Evolutionary conservation across 2,888 invertebrate species (phyloP).

Genomic region (Synergus itoensis): DNA sequence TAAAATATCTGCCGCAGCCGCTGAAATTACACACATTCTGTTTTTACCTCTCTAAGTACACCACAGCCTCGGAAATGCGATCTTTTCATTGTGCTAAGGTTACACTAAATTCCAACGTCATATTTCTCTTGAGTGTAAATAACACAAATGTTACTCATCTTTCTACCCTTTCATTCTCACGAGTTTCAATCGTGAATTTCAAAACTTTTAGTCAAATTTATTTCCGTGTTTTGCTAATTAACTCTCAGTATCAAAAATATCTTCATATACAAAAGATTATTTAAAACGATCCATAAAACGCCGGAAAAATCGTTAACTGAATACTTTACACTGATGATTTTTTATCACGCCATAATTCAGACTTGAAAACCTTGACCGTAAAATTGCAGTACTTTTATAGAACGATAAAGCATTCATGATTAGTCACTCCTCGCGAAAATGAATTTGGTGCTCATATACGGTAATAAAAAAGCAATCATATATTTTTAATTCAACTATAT

Average conservation of each 20-base stretch:
- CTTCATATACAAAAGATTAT: slow-evolving; percentile 9
- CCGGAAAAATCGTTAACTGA: background rate
- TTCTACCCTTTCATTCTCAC: slow-evolving; percentile 1
- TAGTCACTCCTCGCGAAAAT: slow-evolving; percentile 6
- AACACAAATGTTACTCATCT: slow-evolving; percentile 10
- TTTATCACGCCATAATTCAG: slow-evolving; percentile 1
- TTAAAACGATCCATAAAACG: slow-evolving; percentile 24
- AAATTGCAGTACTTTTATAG: slow-evolving; percentile 5
- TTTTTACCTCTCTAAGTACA: slow-evolving; percentile 9
- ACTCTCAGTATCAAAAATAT: background rate
- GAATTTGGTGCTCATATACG: background rate
- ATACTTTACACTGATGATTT: background rate
- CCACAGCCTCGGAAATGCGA: slow-evolving; percentile 17
- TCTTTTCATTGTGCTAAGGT: slow-evolving; percentile 24
- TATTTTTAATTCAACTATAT: background rate
- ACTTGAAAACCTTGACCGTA: background rate
- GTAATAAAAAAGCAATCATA: slow-evolving; percentile 12
- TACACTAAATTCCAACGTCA: slow-evolving; percentile 22
- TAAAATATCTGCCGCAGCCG: background rate
- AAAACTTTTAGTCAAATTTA: background rate
- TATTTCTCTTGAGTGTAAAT: slow-evolving; percentile 15
- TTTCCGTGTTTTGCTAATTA: slow-evolving; percentile 2
- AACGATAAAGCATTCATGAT: slow-evolving; percentile 22
- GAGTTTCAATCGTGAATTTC: background rate
- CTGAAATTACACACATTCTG: slow-evolving; percentile 18